These are phyloP conservation scores for Machaerirhynchus nigripectus DNA, from an alignment of 2,113 vertebrate genomes.

Conservation along the genomic window DNA sequence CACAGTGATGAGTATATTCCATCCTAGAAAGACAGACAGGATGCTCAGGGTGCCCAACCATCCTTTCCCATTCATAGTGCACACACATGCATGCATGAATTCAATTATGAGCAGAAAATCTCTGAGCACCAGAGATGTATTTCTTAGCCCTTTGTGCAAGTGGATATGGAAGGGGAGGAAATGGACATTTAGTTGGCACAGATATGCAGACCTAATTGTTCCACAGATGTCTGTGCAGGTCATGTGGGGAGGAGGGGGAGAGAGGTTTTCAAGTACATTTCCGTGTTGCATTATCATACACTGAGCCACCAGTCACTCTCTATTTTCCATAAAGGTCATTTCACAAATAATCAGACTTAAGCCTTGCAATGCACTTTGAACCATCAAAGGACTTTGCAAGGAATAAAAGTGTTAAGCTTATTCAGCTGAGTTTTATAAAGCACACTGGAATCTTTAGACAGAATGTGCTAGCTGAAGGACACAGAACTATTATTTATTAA, in stretches of 20 bases:
- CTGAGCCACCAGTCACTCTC: neutral
- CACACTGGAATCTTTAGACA: neutral
- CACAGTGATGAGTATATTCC: slow-evolving; percentile 40
- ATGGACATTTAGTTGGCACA: neutral
- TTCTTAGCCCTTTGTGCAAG: slow-evolving; percentile 9
- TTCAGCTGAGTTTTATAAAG: neutral
- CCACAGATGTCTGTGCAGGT: neutral
- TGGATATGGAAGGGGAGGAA: neutral
- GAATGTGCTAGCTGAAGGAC: neutral
- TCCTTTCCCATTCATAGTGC: neutral
- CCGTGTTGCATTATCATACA: neutral
- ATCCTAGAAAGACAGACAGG: neutral
- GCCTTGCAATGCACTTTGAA: neutral
- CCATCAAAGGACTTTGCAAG: neutral
- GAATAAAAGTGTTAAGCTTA: neutral
- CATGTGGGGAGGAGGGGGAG: neutral
- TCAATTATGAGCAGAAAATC: slow-evolving; percentile 41
- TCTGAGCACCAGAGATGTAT: slow-evolving; percentile 14
- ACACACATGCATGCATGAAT: slow-evolving; percentile 15
- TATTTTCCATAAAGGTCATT: slow-evolving; percentile 41
- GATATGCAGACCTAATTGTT: slow-evolving; percentile 7
- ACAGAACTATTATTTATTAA: slow-evolving; percentile 1
- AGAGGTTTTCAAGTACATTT: neutral
- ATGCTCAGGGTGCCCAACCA: neutral
- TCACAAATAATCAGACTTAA: slow-evolving; percentile 27